phyloP scores from a whole-genome alignment of 2,888 invertebrate genomes.

The Hydropsyche betteni region DNA sequence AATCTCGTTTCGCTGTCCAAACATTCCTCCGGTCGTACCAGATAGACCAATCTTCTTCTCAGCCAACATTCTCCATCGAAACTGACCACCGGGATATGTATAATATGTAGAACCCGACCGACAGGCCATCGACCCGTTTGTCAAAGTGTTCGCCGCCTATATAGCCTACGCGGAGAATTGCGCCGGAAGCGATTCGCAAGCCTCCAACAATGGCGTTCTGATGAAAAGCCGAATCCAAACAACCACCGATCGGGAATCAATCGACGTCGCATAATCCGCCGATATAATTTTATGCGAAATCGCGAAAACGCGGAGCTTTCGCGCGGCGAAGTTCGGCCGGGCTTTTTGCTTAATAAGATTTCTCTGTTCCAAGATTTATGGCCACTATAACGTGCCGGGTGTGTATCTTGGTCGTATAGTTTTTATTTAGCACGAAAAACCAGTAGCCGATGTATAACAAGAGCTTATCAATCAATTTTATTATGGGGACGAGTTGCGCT shows the following conservation, averaged over 20 bases:
- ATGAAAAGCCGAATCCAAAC: no score
- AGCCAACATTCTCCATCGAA: slow-evolving; percentile 3
- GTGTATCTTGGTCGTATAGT: slow-evolving; percentile 1
- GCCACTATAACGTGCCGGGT: not conserved
- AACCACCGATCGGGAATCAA: no score
- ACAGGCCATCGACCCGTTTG: slow-evolving; percentile 14
- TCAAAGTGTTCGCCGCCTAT: slow-evolving; percentile 17
- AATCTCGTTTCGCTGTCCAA: slow-evolving; percentile 20
- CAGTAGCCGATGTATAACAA: slow-evolving; percentile 20
- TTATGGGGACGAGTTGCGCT: slow-evolving; percentile 4
- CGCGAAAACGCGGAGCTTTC: no score
- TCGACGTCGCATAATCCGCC: no score
- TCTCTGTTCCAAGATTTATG: slow-evolving; percentile 12
- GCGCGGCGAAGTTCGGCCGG: no score
- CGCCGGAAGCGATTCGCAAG: slow-evolving; percentile 28
- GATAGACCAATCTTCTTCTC: slow-evolving; percentile 4
- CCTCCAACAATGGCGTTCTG: slow-evolving; percentile 9
- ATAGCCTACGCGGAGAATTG: not conserved
- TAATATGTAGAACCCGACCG: no score
- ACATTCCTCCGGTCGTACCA: not conserved
- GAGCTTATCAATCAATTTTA: slow-evolving; percentile 26
- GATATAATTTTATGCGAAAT: no score
- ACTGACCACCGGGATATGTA: no score
- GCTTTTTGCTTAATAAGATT: no score
- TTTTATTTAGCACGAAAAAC: slow-evolving; percentile 18